Conservation (phyloP, 1,140 invertebrate species). For the Phenacoccus solenopsis region DNA sequence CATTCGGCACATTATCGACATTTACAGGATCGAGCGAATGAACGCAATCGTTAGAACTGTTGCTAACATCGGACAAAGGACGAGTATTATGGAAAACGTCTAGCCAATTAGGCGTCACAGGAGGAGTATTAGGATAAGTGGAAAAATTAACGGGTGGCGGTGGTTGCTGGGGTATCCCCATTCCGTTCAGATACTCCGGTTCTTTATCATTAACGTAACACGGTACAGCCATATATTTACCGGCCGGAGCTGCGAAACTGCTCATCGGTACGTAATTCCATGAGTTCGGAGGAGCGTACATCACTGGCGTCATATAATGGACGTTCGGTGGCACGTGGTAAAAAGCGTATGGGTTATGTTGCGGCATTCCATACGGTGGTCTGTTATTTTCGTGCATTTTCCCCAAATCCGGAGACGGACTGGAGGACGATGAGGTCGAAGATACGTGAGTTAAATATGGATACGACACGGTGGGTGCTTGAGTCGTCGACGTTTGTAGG, state of each 20-base stretch:
- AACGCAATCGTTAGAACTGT: constrained; percentile 12
- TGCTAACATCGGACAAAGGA: constrained; percentile 20
- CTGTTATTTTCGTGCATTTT: background rate
- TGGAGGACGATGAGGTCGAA: background rate
- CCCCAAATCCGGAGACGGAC: background rate
- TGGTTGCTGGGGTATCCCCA: no score
- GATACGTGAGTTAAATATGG: background rate
- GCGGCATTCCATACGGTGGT: background rate
- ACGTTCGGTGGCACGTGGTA: background rate
- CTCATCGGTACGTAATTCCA: background rate
- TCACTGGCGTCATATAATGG: background rate
- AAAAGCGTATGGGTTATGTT: background rate
- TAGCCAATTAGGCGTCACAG: constrained; percentile 24
- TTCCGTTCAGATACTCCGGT: no score
- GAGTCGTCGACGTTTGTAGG: background rate
- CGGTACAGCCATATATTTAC: constrained; percentile 5
- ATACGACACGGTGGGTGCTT: background rate
- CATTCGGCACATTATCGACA: background rate
- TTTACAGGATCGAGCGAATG: background rate
- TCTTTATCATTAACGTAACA: constrained; percentile 5
- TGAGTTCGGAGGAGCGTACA: no score
- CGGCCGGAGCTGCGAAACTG: background rate
- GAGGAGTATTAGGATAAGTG: constrained; percentile 23
- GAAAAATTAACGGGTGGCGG: constrained; percentile 29
- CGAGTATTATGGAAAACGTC: constrained; percentile 26